Base-by-base conservation (phyloP, 2,797 vertebrate genomes). In the Sebastes umbrosus region DNA sequence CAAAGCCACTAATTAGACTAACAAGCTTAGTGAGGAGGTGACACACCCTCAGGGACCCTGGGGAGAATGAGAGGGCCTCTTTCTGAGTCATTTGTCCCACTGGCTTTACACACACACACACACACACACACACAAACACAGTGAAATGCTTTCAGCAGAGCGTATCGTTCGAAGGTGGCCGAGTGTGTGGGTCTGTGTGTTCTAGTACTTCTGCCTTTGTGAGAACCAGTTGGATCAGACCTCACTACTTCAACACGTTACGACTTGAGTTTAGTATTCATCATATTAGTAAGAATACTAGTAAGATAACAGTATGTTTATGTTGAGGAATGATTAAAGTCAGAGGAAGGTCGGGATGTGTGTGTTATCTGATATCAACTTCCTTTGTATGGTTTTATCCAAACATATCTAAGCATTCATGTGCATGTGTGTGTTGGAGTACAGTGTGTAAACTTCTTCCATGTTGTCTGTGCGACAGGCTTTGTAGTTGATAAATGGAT, bases 1-100 rank as follows among this genome's bases (percentile, higher is more conserved):
- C 75, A 77, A 86, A 66, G 50, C 68, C 72, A 36, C 87, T 84
- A 79, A 88, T 90, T 82, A 86, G 66, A 64, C 66, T 67, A 85
- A 86, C 54, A 79, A 83, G 79, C 73, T 65, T 34, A 75, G 69
- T 55, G 82, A 65, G 39, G 59, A 75, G 71, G 73, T 70, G 86
- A 79, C 80, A 84, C 83, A 69, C 85, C 84, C 82, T 67, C 27
- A 22, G 69, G 25, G 29, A 63, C 68, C 65, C 79, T 8, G 18
- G 78, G 82, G 75, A 77, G 57, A 63, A 50, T 16, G 60, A 72
- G 34, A 69, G 32, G 68, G 55, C 22, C 59, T 59, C 58, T 78
- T 65, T 81, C 70, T 85, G 69, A 84, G n/a, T 79, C 72, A 84
- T 77, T 85, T 80, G 58, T 69, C 34, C 52, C 32, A 5, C 58